Evolutionary conservation across 2,797 vertebrate species (phyloP).

Genomic region (Coracias cyanogaster): DNA sequence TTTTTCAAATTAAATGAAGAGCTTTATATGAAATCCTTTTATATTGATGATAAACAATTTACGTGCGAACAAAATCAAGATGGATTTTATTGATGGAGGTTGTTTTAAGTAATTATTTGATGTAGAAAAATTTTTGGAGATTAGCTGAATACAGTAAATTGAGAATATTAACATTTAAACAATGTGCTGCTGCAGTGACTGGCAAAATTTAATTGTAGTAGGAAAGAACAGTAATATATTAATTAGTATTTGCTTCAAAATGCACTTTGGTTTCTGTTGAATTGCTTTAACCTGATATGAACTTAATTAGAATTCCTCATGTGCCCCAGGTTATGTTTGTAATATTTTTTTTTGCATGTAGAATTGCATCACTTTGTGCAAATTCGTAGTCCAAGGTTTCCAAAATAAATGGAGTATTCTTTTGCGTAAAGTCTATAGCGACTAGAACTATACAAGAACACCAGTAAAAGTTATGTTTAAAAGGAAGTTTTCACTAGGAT

Average conservation of each 20-base stretch:
- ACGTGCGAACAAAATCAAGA: neutral
- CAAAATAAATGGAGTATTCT: neutral
- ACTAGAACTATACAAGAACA: neutral
- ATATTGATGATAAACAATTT: neutral
- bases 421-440: neutral
- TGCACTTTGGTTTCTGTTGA: constrained; percentile 63
- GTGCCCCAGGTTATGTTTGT: constrained; percentile 53
- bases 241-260: constrained; percentile 72
- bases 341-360: constrained; percentile 21
- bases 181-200: neutral
- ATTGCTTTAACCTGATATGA: constrained; percentile 47
- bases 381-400: neutral
- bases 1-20: neutral
- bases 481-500: neutral
- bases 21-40: neutral
- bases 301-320: constrained; percentile 56
- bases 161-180: constrained; percentile 15
- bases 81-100: neutral
- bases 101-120: neutral
- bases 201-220: neutral
- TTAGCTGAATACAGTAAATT: constrained; percentile 13
- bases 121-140: constrained; percentile 14
- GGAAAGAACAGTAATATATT: constrained; percentile 44
- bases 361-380: constrained; percentile 28
- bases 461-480: neutral